phyloP scores from a whole-genome alignment of 2,888 invertebrate genomes.

The Tipula vernalis region DNA sequence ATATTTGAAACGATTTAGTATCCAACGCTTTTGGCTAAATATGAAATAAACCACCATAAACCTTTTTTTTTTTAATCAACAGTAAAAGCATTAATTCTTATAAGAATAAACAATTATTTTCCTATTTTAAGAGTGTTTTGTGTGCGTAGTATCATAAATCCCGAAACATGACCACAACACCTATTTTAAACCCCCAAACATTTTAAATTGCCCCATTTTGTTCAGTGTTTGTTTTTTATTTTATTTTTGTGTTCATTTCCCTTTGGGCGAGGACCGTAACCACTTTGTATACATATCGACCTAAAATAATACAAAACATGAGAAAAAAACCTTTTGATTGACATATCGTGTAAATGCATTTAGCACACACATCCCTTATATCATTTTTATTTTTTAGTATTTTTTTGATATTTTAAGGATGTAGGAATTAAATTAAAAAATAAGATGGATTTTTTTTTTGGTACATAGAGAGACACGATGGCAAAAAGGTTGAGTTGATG shows the following conservation, averaged over 20 bases:
- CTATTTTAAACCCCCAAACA: not conserved
- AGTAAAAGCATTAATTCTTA: not conserved
- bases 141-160: not conserved
- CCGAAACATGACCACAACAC: not conserved
- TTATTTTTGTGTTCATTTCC: not conserved
- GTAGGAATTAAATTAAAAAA: not conserved
- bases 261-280: not conserved
- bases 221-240: too few species aligned
- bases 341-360: not conserved
- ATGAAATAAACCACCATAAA: not conserved
- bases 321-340: not conserved
- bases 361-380: not conserved
- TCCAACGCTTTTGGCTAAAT: not conserved
- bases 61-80: not conserved
- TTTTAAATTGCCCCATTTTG: not conserved
- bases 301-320: not conserved
- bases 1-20: not conserved
- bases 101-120: not conserved
- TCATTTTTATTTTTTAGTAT: not conserved
- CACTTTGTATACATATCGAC: not conserved
- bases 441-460: not conserved
- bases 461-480: not conserved
- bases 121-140: not conserved
- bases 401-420: not conserved
- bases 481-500: not conserved